Conservation (phyloP, 2,113 vertebrate species). For the Oryzias celebensis region DNA sequence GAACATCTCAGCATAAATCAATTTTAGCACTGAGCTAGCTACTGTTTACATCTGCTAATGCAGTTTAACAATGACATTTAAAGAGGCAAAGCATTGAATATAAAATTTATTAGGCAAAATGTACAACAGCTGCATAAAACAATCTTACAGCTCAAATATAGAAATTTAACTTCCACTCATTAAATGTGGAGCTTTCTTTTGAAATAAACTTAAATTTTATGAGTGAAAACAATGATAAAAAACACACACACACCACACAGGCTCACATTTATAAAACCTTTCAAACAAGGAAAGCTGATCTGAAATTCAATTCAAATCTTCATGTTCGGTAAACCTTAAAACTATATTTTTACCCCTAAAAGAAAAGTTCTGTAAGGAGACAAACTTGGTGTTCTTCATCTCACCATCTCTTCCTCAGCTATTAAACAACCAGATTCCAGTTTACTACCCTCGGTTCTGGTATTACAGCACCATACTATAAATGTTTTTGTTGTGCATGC, state of each 20-base stretch:
- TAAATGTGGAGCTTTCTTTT: constrained; percentile 65
- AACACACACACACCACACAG: constrained; percentile 47
- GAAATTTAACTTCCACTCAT: constrained; percentile 65
- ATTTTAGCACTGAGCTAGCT: no score
- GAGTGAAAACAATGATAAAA: constrained; percentile 74
- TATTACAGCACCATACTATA: no score
- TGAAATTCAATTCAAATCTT: constrained; percentile 27
- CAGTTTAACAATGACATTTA: neutral
- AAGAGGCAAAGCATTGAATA: constrained; percentile 69
- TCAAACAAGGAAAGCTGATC: constrained; percentile 50
- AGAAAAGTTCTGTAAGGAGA: no score
- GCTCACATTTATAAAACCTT: constrained; percentile 54
- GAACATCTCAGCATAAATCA: no score
- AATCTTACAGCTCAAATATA: constrained; percentile 76
- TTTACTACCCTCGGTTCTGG: no score
- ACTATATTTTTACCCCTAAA: no score
- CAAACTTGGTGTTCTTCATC: no score
- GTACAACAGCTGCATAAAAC: constrained; percentile 77
- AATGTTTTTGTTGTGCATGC: no score
- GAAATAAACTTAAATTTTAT: constrained; percentile 54
- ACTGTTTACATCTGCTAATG: no score
- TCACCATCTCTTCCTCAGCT: no score
- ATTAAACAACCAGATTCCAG: no score
- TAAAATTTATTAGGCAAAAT: constrained; percentile 81
- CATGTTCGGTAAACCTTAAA: no score